Evolutionary conservation across 2,888 invertebrate genomes (phyloP).

Genomic region (Balanococcus diminutus): DNA sequence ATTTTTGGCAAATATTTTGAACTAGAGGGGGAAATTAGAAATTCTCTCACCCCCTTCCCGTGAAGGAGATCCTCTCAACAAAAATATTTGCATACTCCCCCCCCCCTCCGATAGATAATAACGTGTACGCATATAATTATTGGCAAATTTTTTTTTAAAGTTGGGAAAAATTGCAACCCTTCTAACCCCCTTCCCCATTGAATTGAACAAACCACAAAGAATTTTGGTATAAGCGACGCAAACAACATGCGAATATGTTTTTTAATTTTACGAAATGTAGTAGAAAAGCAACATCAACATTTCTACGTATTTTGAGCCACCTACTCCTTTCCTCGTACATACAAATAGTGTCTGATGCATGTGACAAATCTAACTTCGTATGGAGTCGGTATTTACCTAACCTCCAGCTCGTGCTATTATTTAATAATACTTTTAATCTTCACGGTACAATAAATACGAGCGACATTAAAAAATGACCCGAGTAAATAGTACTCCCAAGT

Average conservation of each 20-base stretch:
- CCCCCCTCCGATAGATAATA: too few species aligned
- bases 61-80: too few species aligned
- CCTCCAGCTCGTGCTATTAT: slow-evolving; percentile 37
- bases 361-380: background rate
- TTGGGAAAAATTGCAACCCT: too few species aligned
- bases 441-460: slow-evolving; percentile 31
- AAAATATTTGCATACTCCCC: too few species aligned
- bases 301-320: background rate
- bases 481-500: slow-evolving; percentile 25
- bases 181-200: too few species aligned
- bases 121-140: too few species aligned
- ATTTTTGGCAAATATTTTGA: too few species aligned
- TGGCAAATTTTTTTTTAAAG: too few species aligned
- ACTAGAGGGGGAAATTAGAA: too few species aligned
- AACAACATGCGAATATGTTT: background rate
- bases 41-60: too few species aligned
- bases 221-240: too few species aligned
- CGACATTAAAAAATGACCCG: slow-evolving; percentile 37
- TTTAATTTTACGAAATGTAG: background rate
- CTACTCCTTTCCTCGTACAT: background rate
- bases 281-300: background rate
- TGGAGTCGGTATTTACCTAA: slow-evolving; percentile 4
- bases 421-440: slow-evolving; percentile 34
- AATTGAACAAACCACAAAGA: too few species aligned
- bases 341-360: background rate